Conservation (phyloP, 2,888 invertebrate species). For the Helleia helle region DNA sequence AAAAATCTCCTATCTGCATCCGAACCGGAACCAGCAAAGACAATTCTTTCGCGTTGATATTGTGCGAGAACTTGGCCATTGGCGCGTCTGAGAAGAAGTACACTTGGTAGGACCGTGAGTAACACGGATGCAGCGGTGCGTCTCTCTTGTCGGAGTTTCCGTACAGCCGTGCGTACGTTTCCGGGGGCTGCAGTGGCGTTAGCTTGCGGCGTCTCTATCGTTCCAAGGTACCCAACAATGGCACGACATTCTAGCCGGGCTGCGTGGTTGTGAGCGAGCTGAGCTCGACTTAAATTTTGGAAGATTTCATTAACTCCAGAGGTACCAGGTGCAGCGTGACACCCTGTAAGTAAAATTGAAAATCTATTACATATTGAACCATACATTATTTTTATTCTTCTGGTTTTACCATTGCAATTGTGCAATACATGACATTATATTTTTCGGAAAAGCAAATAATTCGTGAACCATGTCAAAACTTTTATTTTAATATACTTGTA, state of each 20-base stretch:
- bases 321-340: conserved; percentile 54
- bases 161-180: conserved; percentile 89
- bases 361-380: too few relatives aligned
- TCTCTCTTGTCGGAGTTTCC: conserved; percentile 90
- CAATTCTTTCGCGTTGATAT: conserved; percentile 88
- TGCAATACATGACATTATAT: too few relatives aligned
- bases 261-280: conserved; percentile 51
- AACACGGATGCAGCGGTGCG: conserved; percentile 88
- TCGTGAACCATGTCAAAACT: too few relatives aligned
- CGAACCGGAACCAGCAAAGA: conserved; percentile 91
- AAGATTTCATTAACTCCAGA: conserved; percentile 60
- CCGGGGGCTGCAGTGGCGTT: conserved; percentile 82
- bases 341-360: too few relatives aligned
- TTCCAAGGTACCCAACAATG: conserved; percentile 95
- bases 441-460: too few relatives aligned
- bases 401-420: too few relatives aligned
- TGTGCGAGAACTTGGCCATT: conserved; percentile 87
- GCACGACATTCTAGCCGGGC: conserved; percentile 83
- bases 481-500: too few relatives aligned
- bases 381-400: too few relatives aligned
- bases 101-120: conserved; percentile 87
- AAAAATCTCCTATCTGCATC: conserved; percentile 95
- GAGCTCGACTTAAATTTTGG: conserved; percentile 52
- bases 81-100: conserved; percentile 84
- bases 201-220: conserved; percentile 95